These are phyloP conservation scores for Grapholita molesta DNA, from an alignment of 1,140 invertebrate species.

Conservation along the genomic window DNA sequence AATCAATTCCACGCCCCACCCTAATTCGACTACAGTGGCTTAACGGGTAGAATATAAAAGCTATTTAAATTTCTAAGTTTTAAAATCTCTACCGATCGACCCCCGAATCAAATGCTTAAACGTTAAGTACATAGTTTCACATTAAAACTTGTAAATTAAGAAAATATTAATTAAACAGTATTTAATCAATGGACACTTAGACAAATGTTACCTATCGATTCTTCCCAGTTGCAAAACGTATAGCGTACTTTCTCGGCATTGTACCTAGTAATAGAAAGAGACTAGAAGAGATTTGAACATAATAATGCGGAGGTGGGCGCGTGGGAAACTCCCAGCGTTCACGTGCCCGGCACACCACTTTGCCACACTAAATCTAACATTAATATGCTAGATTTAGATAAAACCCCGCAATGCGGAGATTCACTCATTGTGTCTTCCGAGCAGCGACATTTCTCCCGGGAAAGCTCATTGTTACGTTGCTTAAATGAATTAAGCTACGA, in stretches of 20 bases:
- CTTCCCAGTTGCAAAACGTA: conserved; percentile 60
- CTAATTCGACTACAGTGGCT: not conserved
- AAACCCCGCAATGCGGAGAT: conserved; percentile 24
- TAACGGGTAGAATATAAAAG: not conserved
- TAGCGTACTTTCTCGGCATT: conserved; percentile 67
- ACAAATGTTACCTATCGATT: conserved; percentile 35
- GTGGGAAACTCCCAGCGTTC: conserved; percentile 76
- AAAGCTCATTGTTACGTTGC: conserved; percentile 1
- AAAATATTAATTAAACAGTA: not conserved
- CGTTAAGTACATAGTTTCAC: not conserved
- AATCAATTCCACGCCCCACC: conserved; percentile 7
- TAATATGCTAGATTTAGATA: conserved; percentile 68
- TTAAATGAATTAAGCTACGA: not conserved
- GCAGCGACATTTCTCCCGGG: conserved; percentile 1
- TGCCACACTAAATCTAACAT: conserved; percentile 62
- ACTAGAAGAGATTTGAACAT: conserved; percentile 73
- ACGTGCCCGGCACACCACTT: conserved; percentile 59
- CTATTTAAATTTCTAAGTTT: not conserved
- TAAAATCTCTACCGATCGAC: not conserved
- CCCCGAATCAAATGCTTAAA: not conserved
- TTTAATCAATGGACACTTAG: conserved; percentile 1
- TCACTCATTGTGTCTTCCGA: conserved; percentile 3
- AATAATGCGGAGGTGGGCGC: conserved; percentile 71
- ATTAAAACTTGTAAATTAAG: not conserved
- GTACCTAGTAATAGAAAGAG: conserved; percentile 72